Evolutionary conservation across 2,113 vertebrate genomes (phyloP), one percentile per base, ranked within the genome.

Genomic region (Ictidomys tridecemlineatus): DNA sequence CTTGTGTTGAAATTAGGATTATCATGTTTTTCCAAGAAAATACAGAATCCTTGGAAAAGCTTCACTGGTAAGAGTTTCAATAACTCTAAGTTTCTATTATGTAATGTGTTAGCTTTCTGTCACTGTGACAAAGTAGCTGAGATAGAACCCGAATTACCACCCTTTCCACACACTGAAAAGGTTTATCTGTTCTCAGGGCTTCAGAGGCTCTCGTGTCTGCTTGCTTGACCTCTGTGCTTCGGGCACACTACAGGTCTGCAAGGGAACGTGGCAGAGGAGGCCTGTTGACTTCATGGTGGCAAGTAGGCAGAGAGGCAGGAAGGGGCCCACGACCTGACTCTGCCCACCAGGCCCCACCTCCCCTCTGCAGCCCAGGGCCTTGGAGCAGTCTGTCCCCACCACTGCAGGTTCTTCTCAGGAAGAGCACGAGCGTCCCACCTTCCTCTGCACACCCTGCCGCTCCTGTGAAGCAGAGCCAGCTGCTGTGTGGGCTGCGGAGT

Each of bases 401-500:
- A 85, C 30, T 39, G n/a, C 24, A n/a, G 17, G 53, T 16, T 1
- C 53, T 53, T 16, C 53, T 53, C 53, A 53, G 53, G 53, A 18
- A 56, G 53, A 5, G 14, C 16, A 17, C 5, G 5, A 18, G 53
- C 16, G 5, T 17, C 53, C 53, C 30, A 6, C 32, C 85, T 76
- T 39, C 32, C 9, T 45, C 32, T 48, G 26, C 61, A 61, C n/a
- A 45, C 7, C 26, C 11, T 7, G 37, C 9, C 42, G 18, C 30
- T 67, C 72, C 34, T 2, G 37, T 61, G 53, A 67, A 26, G 26
- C 45, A 73, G 5, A 48, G 37, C 42, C 8, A 39, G n/a, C 5
- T 26, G 20, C 22, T 8, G 5, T 0, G 48, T 37, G 0, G 17
- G 30, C 51, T 45, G 10, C 17, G 0, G 5, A 63, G 28, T 13